Percentiles rank a stretch among this genome's conserved stretches.
phyloP scores from a whole-genome alignment of 2,113 vertebrate genomes.

The Corvus moneduloides region DNA sequence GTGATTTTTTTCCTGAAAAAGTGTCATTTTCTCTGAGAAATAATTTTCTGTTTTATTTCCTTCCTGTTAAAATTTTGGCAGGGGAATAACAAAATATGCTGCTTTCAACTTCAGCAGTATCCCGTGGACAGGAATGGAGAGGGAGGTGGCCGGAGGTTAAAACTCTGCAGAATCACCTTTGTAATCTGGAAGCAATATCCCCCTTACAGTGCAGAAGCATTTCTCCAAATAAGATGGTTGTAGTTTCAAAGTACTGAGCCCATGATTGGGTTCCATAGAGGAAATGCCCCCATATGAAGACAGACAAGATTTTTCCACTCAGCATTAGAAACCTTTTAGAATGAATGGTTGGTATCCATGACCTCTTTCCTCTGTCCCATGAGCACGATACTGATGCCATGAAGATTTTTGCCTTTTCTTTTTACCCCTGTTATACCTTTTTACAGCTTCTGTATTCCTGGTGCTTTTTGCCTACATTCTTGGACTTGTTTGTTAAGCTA shows the following conservation, averaged over 20 bases:
- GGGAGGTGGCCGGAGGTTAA: neutral
- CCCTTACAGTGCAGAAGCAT: neutral
- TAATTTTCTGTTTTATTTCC: neutral
- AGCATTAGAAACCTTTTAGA: neutral
- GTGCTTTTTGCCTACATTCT: too few species aligned
- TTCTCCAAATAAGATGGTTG: neutral
- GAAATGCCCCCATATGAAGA: neutral
- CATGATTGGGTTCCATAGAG: neutral
- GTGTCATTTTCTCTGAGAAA: neutral
- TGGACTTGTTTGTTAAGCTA: too few species aligned
- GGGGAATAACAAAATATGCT: neutral
- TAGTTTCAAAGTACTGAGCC: neutral
- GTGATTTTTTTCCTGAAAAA: neutral
- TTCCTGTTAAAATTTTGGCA: neutral
- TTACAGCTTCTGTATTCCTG: too few species aligned
- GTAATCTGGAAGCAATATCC: neutral
- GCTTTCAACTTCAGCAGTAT: neutral
- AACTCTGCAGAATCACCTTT: neutral
- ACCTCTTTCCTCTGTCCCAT: neutral
- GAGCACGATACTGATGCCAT: neutral
- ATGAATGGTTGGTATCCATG: neutral
- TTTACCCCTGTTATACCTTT: too few species aligned
- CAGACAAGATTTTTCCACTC: neutral
- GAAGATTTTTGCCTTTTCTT: too few species aligned
- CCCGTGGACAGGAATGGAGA: neutral